Percentiles rank a stretch among this genome's conserved stretches.
These are phyloP conservation scores for Xiphophorus hellerii DNA, from an alignment of 2,113 vertebrate species.

Conservation along the genomic window DNA sequence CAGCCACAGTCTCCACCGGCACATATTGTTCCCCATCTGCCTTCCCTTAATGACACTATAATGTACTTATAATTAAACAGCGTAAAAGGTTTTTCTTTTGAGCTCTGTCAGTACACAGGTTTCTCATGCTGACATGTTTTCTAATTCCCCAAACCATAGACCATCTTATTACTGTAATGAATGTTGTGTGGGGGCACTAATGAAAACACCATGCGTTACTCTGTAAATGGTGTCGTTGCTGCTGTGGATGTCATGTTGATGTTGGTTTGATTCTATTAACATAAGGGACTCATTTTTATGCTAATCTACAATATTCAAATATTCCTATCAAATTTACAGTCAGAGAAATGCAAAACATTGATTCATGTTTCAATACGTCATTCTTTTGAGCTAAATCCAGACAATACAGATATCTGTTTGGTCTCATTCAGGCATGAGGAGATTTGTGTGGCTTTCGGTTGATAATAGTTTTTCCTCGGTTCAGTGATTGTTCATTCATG, in stretches of 20 bases:
- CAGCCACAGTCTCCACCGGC: constrained; percentile 5
- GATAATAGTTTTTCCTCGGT: constrained; percentile 12
- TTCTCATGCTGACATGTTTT: constrained; percentile 39
- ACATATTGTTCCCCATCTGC: constrained; percentile 32
- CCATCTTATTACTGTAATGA: constrained; percentile 34
- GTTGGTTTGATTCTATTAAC: not conserved
- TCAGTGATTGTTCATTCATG: constrained; percentile 4
- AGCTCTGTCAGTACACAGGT: constrained; percentile 40
- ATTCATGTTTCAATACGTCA: not conserved
- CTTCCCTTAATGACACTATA: constrained; percentile 46
- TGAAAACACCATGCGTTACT: constrained; percentile 27
- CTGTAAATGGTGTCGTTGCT: not conserved
- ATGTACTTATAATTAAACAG: constrained; percentile 44
- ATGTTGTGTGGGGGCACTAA: constrained; percentile 19
- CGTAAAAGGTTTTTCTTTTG: constrained; percentile 40
- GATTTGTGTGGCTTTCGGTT: constrained; percentile 4
- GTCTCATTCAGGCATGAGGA: not conserved
- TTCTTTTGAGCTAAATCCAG: constrained; percentile 21
- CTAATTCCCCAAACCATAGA: constrained; percentile 33
- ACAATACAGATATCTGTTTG: not conserved
- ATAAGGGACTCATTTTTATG: not conserved
- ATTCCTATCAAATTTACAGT: not conserved
- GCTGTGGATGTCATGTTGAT: not conserved
- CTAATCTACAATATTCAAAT: not conserved
- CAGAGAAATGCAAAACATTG: constrained; percentile 5